Conservation (phyloP, 2,888 invertebrate species). For the Globia sparganii region DNA sequence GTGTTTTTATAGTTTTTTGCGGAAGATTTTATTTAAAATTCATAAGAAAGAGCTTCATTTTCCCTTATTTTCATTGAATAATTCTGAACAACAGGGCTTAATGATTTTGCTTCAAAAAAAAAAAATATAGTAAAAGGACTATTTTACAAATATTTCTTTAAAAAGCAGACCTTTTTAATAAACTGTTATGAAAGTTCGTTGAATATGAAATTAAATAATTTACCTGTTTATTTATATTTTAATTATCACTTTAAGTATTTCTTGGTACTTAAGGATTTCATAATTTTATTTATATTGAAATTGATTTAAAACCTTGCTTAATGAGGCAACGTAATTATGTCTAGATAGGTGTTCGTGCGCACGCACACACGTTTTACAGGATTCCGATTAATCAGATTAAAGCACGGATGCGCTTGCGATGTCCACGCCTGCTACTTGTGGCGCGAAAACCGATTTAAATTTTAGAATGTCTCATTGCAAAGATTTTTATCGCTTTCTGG, state of each 20-base stretch:
- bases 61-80: conserved; percentile 12
- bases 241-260: not conserved
- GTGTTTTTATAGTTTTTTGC: conserved; percentile 18
- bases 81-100: conserved; percentile 3
- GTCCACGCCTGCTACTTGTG: not conserved
- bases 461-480: conserved; percentile 11
- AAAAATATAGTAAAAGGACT: conserved; percentile 7
- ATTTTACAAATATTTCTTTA: conserved; percentile 13
- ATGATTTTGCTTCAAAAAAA: conserved; percentile 1
- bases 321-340: not conserved
- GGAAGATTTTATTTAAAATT: not conserved
- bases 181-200: conserved; percentile 3
- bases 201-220: conserved; percentile 16
- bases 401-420: conserved; percentile 10
- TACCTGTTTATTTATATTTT: not conserved
- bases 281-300: not conserved
- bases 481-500: conserved; percentile 19
- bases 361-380: not conserved
- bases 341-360: not conserved
- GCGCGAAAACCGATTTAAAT: conserved; percentile 20
- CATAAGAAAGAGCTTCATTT: conserved; percentile 12
- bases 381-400: conserved; percentile 30
- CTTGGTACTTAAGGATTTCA: not conserved
- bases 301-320: not conserved
- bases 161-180: not conserved